Evolutionary conservation across 2,113 vertebrate genomes (phyloP).

Genomic region (Gnathonemus longibarbis): DNA sequence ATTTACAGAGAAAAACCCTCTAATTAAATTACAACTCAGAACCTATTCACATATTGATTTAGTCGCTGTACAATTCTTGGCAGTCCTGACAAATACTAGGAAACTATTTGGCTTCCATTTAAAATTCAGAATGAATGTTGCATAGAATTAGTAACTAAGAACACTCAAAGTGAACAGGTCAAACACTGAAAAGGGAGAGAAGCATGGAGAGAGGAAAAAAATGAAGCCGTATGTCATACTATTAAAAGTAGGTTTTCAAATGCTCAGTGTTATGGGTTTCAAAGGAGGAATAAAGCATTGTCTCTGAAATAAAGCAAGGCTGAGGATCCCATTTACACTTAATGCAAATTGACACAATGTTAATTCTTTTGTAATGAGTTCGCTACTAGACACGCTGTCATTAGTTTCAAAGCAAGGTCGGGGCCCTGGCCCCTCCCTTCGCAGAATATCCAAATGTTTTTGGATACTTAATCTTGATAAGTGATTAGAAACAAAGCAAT

Average conservation of each 20-base stretch:
- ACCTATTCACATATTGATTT: slow-evolving; percentile 39
- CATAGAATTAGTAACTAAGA: slow-evolving; percentile 61
- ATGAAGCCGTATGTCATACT: not conserved
- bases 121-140: slow-evolving; percentile 59
- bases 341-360: slow-evolving; percentile 22
- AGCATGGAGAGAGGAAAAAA: not conserved
- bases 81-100: slow-evolving; percentile 50
- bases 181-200: slow-evolving; percentile 15
- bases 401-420: slow-evolving; percentile 24
- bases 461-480: not conserved
- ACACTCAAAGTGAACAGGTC: slow-evolving; percentile 30
- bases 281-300: slow-evolving; percentile 27
- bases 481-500: slow-evolving; percentile 2
- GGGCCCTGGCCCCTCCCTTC: not conserved
- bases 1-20: slow-evolving; percentile 16
- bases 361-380: slow-evolving; percentile 27
- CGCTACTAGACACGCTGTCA: slow-evolving; percentile 29
- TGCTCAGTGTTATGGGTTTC: slow-evolving; percentile 19
- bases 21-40: slow-evolving; percentile 40
- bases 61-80: slow-evolving; percentile 56
- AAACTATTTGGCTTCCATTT: slow-evolving; percentile 51
- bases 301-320: slow-evolving; percentile 25
- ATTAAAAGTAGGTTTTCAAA: slow-evolving; percentile 23
- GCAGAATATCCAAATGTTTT: not conserved
- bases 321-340: slow-evolving; percentile 29